Evolutionary conservation across 2,797 vertebrate species (phyloP).

Genomic region (Chiloscyllium punctatum): DNA sequence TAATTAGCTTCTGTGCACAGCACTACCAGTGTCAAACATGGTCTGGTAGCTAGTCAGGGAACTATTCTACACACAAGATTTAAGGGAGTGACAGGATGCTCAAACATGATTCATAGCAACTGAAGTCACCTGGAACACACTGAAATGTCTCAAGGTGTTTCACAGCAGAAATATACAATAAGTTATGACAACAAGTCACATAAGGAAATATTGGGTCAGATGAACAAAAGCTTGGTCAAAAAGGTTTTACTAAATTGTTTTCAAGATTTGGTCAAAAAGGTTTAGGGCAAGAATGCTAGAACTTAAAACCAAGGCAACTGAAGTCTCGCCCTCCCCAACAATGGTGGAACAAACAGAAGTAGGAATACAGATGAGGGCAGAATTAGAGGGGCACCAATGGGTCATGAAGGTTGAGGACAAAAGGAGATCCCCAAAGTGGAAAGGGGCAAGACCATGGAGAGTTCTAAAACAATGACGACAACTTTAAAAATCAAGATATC

Average conservation of each 20-base stretch:
- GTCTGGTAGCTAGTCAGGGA: neutral
- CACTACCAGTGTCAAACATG: neutral
- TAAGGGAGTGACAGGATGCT: neutral
- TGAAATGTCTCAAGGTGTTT: neutral
- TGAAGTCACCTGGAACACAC: neutral
- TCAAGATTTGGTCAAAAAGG: neutral
- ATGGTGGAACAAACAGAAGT: neutral
- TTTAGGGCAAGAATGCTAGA: no score
- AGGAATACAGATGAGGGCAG: neutral
- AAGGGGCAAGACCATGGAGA: neutral
- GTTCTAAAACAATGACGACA: neutral
- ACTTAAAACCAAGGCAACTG: no score
- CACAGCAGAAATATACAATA: neutral
- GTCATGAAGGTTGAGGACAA: neutral
- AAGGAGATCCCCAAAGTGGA: neutral
- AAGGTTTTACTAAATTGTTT: neutral
- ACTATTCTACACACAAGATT: neutral
- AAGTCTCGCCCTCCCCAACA: neutral
- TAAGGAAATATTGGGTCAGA: neutral
- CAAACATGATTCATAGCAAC: neutral
- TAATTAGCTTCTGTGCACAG: neutral
- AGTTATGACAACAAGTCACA: no score
- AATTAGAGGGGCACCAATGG: neutral
- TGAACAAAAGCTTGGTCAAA: neutral
- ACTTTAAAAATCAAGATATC: neutral